A percentile compares a stretch with the other conserved stretches of the same genome.
Evolutionary conservation across 2,888 invertebrate species (phyloP).

Genomic region (Ormyrus thymus): DNA sequence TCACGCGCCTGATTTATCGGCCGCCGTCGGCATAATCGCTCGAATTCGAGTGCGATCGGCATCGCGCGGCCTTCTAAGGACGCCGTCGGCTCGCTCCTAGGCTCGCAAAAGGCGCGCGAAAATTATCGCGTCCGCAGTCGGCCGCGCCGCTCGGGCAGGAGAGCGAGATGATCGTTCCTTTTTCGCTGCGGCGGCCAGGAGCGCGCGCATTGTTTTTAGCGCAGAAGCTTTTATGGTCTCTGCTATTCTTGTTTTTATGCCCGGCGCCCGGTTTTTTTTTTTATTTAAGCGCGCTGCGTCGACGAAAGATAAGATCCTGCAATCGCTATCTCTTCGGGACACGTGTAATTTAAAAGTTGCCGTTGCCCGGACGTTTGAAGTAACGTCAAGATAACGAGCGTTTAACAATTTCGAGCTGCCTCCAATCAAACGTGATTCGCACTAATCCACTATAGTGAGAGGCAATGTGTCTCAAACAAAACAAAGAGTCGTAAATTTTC

Average conservation of each 20-base stretch:
- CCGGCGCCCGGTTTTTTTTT: too few relatives aligned
- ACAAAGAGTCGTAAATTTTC: conserved; percentile 29
- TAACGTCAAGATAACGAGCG: too few relatives aligned
- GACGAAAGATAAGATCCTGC: too few relatives aligned
- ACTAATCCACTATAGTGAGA: conserved; percentile 6
- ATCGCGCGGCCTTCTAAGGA: background rate
- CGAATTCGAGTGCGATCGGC: conserved; percentile 21
- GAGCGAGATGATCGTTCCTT: background rate
- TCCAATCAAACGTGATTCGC: too few relatives aligned
- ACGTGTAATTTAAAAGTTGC: too few relatives aligned
- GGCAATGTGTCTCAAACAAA: background rate
- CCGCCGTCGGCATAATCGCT: conserved; percentile 7
- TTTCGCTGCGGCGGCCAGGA: background rate
- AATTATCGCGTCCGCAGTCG: background rate
- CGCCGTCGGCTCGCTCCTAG: too few relatives aligned
- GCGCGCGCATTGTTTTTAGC: background rate
- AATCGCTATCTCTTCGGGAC: too few relatives aligned
- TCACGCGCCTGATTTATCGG: background rate
- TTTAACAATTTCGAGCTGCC: too few relatives aligned
- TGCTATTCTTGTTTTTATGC: too few relatives aligned
- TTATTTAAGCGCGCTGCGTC: too few relatives aligned
- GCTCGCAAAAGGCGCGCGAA: background rate
- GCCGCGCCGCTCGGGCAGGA: background rate
- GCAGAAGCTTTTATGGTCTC: too few relatives aligned
- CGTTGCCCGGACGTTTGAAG: too few relatives aligned